Percentiles rank a stretch among this genome's conserved stretches.
Evolutionary conservation across 1,140 invertebrate genomes (phyloP).

Genomic region (Manduca sexta): DNA sequence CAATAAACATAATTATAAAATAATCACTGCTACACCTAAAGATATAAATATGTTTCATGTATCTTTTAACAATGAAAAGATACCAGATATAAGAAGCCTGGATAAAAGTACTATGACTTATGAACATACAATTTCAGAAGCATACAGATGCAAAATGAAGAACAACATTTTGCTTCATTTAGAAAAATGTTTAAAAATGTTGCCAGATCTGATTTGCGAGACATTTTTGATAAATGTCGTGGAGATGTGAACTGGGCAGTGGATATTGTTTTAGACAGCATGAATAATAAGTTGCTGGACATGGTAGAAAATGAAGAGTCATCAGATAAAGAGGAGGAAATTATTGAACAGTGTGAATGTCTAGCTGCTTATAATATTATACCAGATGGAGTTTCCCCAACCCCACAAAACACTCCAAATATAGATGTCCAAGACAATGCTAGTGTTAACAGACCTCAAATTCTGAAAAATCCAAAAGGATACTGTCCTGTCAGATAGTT

Average conservation of each 20-base stretch:
- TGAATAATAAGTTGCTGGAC: conserved; percentile 34
- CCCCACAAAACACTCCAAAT: neutral
- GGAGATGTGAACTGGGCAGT: conserved; percentile 84
- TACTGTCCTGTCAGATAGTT: conserved; percentile 30
- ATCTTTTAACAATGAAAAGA: conserved; percentile 31
- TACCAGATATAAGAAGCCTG: conserved; percentile 70
- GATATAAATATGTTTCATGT: conserved; percentile 61
- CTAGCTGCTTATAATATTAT: conserved; percentile 45
- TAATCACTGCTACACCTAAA: conserved; percentile 45
- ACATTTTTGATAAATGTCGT: conserved; percentile 83
- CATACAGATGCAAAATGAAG: conserved; percentile 44
- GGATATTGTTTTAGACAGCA: conserved; percentile 79
- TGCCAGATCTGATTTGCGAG: conserved; percentile 73
- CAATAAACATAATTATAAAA: conserved; percentile 36
- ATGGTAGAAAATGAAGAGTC: conserved; percentile 22
- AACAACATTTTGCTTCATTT: conserved; percentile 68
- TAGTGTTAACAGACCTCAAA: conserved; percentile 4
- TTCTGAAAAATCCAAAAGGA: conserved; percentile 42
- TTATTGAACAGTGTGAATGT: conserved; percentile 32
- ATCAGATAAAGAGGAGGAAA: conserved; percentile 39
- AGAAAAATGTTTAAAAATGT: conserved; percentile 80
- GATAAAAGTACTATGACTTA: conserved; percentile 80
- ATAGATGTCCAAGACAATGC: neutral
- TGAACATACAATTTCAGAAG: conserved; percentile 32
- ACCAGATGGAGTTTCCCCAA: conserved; percentile 22